A percentile compares a stretch with the other conserved stretches of the same genome.
Evolutionary conservation across 1,140 invertebrate genomes (phyloP).

Genomic region (Hormaphis cornu): DNA sequence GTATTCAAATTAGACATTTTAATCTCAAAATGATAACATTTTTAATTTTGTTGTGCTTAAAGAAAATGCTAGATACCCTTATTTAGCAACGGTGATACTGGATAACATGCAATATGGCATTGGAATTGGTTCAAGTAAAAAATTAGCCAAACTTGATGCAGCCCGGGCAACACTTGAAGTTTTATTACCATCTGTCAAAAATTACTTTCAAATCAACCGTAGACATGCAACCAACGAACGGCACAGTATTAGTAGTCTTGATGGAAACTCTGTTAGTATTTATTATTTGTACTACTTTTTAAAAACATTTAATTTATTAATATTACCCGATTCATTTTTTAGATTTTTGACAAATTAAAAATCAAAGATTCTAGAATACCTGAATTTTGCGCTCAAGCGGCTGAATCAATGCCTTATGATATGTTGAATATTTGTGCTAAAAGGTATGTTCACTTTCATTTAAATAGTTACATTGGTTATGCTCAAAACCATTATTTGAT

Average conservation of each 20-base stretch:
- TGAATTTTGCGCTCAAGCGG: slow-evolving; percentile 87
- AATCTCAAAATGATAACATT: neutral
- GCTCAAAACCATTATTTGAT: no score
- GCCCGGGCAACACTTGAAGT: slow-evolving; percentile 82
- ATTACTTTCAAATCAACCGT: slow-evolving; percentile 39
- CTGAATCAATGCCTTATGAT: slow-evolving; percentile 86
- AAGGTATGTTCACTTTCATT: slow-evolving; percentile 48
- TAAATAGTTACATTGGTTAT: no score
- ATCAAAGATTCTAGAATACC: slow-evolving; percentile 87
- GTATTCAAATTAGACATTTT: slow-evolving; percentile 33
- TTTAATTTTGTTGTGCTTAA: neutral
- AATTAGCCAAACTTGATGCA: slow-evolving; percentile 87
- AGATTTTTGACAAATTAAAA: slow-evolving; percentile 90
- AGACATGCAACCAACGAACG: slow-evolving; percentile 14
- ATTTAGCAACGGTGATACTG: slow-evolving; percentile 84
- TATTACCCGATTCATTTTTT: slow-evolving; percentile 31
- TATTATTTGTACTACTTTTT: slow-evolving; percentile 18
- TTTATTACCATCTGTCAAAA: slow-evolving; percentile 84
- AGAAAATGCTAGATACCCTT: slow-evolving; percentile 88
- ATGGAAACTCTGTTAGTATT: slow-evolving; percentile 18
- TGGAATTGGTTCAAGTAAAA: slow-evolving; percentile 88
- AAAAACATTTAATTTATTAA: neutral
- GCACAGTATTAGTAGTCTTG: slow-evolving; percentile 17
- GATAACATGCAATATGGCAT: slow-evolving; percentile 86
- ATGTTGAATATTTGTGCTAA: slow-evolving; percentile 85